Percentiles rank a stretch among this genome's conserved stretches.
These are phyloP conservation scores for Myiagra hebetior DNA, from an alignment of 2,113 vertebrate species.

Conservation along the genomic window DNA sequence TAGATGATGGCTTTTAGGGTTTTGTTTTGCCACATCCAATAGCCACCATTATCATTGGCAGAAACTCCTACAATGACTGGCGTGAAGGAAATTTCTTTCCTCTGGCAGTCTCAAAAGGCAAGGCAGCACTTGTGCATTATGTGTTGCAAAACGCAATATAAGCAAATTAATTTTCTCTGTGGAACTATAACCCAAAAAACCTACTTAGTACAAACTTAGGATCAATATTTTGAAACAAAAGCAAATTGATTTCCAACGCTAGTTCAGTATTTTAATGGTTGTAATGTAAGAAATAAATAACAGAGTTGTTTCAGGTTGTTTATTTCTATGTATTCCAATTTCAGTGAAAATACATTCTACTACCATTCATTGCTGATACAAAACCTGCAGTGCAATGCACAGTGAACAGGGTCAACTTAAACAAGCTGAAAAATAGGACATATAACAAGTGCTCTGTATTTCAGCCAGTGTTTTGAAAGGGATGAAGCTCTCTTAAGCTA, in stretches of 20 bases:
- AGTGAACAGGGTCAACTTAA: not conserved
- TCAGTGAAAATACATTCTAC: conserved; percentile 35
- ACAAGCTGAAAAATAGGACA: conserved; percentile 1
- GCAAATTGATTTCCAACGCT: conserved; percentile 53
- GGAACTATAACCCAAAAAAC: conserved; percentile 47
- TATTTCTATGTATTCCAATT: conserved; percentile 38
- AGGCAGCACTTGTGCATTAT: conserved; percentile 2
- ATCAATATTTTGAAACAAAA: conserved; percentile 69
- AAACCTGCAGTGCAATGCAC: not conserved
- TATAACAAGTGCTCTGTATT: conserved; percentile 9
- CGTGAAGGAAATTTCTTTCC: not conserved
- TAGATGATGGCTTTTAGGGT: not conserved
- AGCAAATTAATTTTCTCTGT: conserved; percentile 67
- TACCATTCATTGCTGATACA: not conserved
- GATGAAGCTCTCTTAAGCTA: conserved; percentile 3
- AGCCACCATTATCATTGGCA: not conserved
- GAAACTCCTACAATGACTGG: not conserved
- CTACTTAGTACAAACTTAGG: conserved; percentile 51
- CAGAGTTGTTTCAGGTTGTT: conserved; percentile 50
- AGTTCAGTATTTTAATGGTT: conserved; percentile 63
- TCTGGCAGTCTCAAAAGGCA: not conserved
- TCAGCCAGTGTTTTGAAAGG: conserved; percentile 28
- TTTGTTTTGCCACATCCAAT: conserved; percentile 17
- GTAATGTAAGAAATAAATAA: conserved; percentile 61
- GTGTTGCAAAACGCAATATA: not conserved